These are phyloP conservation scores for Melangyna quadrimaculata DNA, from an alignment of 2,888 invertebrate species.

Conservation along the genomic window DNA sequence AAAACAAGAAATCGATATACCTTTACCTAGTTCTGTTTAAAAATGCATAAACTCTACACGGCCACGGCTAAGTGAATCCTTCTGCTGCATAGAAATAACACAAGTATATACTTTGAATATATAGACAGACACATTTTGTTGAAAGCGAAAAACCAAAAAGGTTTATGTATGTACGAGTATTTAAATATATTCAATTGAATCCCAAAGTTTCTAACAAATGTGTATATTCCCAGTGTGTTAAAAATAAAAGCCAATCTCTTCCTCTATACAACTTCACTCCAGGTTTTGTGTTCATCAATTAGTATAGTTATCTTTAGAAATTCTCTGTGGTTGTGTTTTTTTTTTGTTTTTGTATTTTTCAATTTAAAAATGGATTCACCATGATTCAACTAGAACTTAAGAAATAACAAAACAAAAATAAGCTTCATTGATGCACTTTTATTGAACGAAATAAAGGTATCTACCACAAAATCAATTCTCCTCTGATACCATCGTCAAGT, in stretches of 20 bases:
- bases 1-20: no score
- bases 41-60: conserved; percentile 46
- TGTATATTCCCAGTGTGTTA: neutral
- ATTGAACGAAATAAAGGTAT: conserved; percentile 12
- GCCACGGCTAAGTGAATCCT: conserved; percentile 20
- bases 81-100: neutral
- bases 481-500: neutral
- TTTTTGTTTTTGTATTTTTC: neutral
- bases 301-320: neutral
- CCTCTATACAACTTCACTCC: neutral
- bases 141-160: neutral
- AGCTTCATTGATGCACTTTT: neutral
- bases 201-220: neutral
- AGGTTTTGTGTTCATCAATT: neutral
- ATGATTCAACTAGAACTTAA: neutral
- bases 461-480: neutral
- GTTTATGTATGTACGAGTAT: neutral
- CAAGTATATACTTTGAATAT: neutral
- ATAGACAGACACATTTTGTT: neutral
- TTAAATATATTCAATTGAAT: neutral
- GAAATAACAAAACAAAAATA: neutral
- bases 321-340: neutral
- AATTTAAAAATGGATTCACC: conserved; percentile 5
- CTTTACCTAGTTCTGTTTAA: conserved; percentile 36
- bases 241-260: neutral